Base-by-base conservation (phyloP, 2,888 invertebrate genomes). In the Nephrocerus scutellatus region DNA sequence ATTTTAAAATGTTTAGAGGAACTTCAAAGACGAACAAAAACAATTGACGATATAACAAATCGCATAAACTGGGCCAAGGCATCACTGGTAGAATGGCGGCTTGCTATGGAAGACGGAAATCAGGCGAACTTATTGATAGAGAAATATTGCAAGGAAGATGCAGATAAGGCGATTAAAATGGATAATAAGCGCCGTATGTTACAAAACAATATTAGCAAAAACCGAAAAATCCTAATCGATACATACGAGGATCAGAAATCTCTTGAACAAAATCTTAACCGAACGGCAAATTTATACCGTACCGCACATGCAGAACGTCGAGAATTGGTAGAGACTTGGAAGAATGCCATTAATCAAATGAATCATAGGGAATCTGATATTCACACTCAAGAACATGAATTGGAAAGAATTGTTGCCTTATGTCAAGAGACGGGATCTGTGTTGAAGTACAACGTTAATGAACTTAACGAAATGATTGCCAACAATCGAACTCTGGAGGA, bases 241-340 rank as follows among this genome's bases (percentile, higher is more conserved):
- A 44, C 60, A 29, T 68, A 73, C 10, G 66, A 71, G 34, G 75
- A 77, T 43, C 67, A 74, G 25, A 66, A 63, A 19, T 74, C 74
- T 35, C 66, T 74, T 47, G 79, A 80, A 49, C 70, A 73, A 44
- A 67, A 70, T 37, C 54, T 76, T n/a, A 71, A 74, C 44, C 66
- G 70, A 36, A 73, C 74, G 0, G 70, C 72, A 1, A 66, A 68
- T 39, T 53, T 73, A 5, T 74, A 73, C 50, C 58, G 66, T 4
- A 58, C 79, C 49, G 77, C 80, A 7, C 74, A 82, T 59, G 70
- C 73, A 30, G 81, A 84, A 56, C 72, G 84, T 10, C 75, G 76
- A 21, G 72, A 77, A 44, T 74, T 84, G 69, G 78, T 84, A 56
- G 63, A 68, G 3, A 84, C 82, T 53, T 86, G 85, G 85, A 77